Evolutionary conservation across 2,888 invertebrate genomes (phyloP), one percentile per base, ranked within the genome.

Genomic region (Pyrgus malvae): DNA sequence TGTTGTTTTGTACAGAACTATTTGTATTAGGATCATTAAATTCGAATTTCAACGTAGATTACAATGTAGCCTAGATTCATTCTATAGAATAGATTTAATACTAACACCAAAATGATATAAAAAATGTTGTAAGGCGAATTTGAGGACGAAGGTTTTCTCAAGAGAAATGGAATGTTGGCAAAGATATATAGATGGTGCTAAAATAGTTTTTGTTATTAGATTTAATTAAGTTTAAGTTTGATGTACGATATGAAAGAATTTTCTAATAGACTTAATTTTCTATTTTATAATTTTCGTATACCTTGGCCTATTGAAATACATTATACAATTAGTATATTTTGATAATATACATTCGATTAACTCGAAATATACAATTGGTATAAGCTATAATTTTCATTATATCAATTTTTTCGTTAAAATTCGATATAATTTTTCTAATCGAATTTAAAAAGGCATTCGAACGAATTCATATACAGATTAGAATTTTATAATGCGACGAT

Each of bases 141-240:
- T 11, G 27, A 16, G 29, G 14, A 2, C 31, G 19, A 12, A 17
- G 27, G 29, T 40, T 14, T 41, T 9, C 3, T 41, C 23, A 23
- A 14, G 44, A 25, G 31, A 29, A 11, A 45, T 23, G 45, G 44
- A 38, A 46, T 25, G 53, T 54, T 48, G 55, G 59, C 59, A 58
- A 57, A 57, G 54, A 58, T 48, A 58, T 62, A 61, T 56, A 65
- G 68, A 63, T 69, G 69, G 69, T 69, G 69, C 69, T 69, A 69
- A 61, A 60, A 60, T 62, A 59, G 55, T 51, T 61, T 58, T 60
- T 55, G 56, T 64, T 61, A 51, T 40, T 53, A 53, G 45, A 63
- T 55, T 54, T 63, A 61, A 57, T 58, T 62, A 57, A 56, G 57
- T 61, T 54, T 59, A 37, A 53, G 51, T 57, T 57, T 56, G 56